Base-by-base conservation (phyloP, 37 sponge, comb jelly and placozoan genomes). In the Sycon ciliatum region DNA sequence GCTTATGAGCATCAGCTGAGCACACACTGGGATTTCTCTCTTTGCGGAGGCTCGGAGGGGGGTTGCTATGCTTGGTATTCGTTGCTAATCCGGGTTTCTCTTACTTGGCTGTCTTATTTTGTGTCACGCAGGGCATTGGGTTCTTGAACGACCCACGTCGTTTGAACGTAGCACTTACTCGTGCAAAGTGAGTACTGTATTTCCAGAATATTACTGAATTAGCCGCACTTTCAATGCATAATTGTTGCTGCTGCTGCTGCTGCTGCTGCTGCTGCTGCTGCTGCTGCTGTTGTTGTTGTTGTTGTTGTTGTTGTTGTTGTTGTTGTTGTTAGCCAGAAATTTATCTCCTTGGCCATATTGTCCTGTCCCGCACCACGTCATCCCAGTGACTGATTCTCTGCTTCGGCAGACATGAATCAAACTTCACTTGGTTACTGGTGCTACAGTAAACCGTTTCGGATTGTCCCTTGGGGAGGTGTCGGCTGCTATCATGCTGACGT, bases 121-220 rank as follows among this genome's bases (percentile, higher is more conserved):
- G n/a, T n/a, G n/a, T n/a, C n/a, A n/a, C n/a, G n/a, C n/a, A 60
- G 91, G 95, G 49, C 77, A 79, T 95, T 72, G 91, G 96, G 46
- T 95, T 95, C 56, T 79, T 95, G 20, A 95, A 90, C 69, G 96
- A 95, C 74, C 87, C 88, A n/a, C 60, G 96, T 5, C 76, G 96
- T 20, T 81, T 95, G 53, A 95, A 95, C 58, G 96, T 95, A 34
- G 90, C 96, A 2, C 77, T 95, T 20, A 95, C 97, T 2, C 76
- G 97, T 42, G 91, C 97, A 1, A 95, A 95, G 74, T 86, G 16
- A 60, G 63, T 9, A 27, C 22, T n/a, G 9, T 18, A 11, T 60
- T 18, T 18, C 7, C 20, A 49, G 54, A 16, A 49, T 49, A 20
- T 49, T 20, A 49, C 16, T 49, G 54, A 16, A 49, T 20, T 49